Percentiles rank a stretch among this genome's conserved stretches.
Evolutionary conservation across 1,140 invertebrate genomes (phyloP).

Genomic region (Octopus bimaculoides): DNA sequence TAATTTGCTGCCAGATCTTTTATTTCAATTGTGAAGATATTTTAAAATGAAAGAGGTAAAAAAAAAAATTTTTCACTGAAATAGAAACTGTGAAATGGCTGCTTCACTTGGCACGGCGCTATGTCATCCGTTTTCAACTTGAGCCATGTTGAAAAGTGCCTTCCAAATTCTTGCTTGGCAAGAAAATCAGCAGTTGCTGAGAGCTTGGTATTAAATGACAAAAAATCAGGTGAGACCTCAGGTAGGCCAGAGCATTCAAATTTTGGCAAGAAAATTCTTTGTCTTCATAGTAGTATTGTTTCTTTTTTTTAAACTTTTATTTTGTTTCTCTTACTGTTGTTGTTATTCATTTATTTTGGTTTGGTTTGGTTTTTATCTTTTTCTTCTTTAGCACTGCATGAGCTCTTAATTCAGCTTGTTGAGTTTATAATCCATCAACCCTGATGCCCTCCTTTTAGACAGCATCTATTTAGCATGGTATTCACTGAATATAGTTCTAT

Average conservation of each 20-base stretch:
- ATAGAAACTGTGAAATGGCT: not conserved
- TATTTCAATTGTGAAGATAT: no score
- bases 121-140: not conserved
- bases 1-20: no score
- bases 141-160: not conserved
- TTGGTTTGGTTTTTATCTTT: not conserved
- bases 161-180: not conserved
- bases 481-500: no score
- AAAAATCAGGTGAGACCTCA: slow-evolving; percentile 6
- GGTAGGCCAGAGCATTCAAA: not conserved
- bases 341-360: not conserved
- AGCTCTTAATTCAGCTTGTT: not conserved
- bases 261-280: not conserved
- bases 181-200: slow-evolving; percentile 2
- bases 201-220: no score
- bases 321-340: not conserved
- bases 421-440: no score
- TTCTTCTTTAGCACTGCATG: slow-evolving; percentile 5
- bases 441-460: no score
- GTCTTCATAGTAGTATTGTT: not conserved
- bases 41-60: no score
- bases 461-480: no score
- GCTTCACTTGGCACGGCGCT: not conserved
- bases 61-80: not conserved
- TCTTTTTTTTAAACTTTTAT: not conserved